Evolutionary conservation across 2,888 invertebrate species (phyloP).

Genomic region (Metopia argyrocephala): DNA sequence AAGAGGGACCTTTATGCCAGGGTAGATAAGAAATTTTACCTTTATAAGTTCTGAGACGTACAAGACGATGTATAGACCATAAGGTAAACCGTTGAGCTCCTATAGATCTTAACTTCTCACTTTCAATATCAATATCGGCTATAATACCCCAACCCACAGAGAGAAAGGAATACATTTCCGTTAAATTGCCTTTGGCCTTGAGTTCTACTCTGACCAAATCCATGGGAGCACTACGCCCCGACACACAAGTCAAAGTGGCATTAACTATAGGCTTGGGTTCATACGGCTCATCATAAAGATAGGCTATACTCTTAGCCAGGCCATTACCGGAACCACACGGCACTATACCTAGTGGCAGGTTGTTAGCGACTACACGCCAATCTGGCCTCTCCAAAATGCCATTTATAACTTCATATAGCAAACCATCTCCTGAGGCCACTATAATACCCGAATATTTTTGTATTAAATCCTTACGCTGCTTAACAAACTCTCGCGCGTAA

Average conservation of each 20-base stretch:
- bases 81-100: slow-evolving; percentile 94
- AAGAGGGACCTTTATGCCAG: too few species aligned
- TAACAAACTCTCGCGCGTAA: slow-evolving; percentile 89
- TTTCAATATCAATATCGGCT: slow-evolving; percentile 98
- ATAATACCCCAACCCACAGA: slow-evolving; percentile 98
- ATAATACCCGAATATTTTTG: slow-evolving; percentile 81
- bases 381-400: slow-evolving; percentile 94
- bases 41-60: slow-evolving; percentile 90
- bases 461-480: slow-evolving; percentile 82
- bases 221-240: slow-evolving; percentile 86
- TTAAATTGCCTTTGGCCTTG: slow-evolving; percentile 74
- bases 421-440: slow-evolving; percentile 90
- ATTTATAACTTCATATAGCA: slow-evolving; percentile 90
- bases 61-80: slow-evolving; percentile 91
- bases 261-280: slow-evolving; percentile 88
- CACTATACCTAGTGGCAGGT: slow-evolving; percentile 91
- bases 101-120: slow-evolving; percentile 92
- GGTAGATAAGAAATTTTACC: slow-evolving; percentile 92
- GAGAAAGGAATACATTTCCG: slow-evolving; percentile 92
- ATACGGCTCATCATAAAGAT: slow-evolving; percentile 89
- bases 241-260: slow-evolving; percentile 88
- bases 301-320: slow-evolving; percentile 90
- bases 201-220: slow-evolving; percentile 93
- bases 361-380: slow-evolving; percentile 88
- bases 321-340: slow-evolving; percentile 99